A percentile compares a stretch with the other conserved stretches of the same genome.
Evolutionary conservation across 2,797 vertebrate species (phyloP).

Genomic region (Pseudocheirus occidentalis): DNA sequence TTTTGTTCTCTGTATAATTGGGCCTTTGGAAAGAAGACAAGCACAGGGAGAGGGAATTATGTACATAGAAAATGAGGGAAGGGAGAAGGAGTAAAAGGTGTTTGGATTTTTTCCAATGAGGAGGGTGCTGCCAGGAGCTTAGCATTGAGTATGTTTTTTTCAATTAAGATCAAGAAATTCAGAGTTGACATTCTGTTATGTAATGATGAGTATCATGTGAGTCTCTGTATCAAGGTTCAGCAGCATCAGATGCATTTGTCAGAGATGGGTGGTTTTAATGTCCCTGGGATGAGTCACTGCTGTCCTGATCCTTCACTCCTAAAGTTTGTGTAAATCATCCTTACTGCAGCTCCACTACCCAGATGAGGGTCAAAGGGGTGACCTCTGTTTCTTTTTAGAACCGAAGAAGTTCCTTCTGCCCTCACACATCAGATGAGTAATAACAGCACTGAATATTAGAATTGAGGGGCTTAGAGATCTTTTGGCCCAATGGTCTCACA

Average conservation of each 20-base stretch:
- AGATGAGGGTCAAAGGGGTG: neutral
- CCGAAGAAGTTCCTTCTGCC: neutral
- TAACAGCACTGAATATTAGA: neutral
- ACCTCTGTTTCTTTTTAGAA: neutral
- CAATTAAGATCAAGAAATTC: conserved; percentile 46
- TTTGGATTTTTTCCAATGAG: conserved; percentile 22
- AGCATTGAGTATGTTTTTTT: neutral
- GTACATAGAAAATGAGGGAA: conserved; percentile 1
- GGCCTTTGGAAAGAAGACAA: conserved; percentile 41
- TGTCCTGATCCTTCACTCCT: neutral
- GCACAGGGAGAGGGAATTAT: conserved; percentile 1
- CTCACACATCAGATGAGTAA: neutral
- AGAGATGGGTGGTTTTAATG: conserved; percentile 10
- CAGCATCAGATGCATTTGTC: neutral
- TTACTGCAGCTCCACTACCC: neutral
- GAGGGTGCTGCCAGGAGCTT: conserved; percentile 3
- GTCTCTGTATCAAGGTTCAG: neutral
- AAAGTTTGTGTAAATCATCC: neutral
- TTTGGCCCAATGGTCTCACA: neutral
- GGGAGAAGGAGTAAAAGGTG: neutral
- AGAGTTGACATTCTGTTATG: conserved; percentile 18
- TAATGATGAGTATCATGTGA: conserved; percentile 13
- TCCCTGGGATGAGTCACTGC: neutral
- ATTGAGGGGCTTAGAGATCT: neutral
- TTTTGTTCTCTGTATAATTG: conserved; percentile 37